Base-by-base conservation (phyloP, 2,113 vertebrate genomes). In the Poeciliopsis occidentalis region DNA sequence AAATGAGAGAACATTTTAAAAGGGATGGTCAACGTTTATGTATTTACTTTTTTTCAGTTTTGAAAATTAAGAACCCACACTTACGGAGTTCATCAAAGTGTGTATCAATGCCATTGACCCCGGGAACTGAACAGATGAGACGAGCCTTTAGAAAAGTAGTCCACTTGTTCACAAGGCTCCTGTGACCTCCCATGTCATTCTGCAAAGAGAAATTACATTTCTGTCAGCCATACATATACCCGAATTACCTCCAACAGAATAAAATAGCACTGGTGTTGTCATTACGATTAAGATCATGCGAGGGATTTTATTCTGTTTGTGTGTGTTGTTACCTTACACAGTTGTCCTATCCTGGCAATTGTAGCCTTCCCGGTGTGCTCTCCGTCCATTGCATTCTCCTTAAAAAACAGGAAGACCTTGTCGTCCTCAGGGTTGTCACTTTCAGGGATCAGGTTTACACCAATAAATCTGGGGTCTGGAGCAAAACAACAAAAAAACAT, bases 381-480 rank as follows among this genome's bases (percentile, higher is more conserved):
- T 57, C 97, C 97, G 64, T 99, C 98, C 92, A 99, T 98, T 17
- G 98, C 97, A 41, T 95, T 99, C 94, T 99, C 98, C 75, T 97
- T 96, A 91, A 99, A 99, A 92, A 99, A 99, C 91, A 99, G 96
- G 90, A 98, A 99, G 72, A 99, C 95, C 94, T 99, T 99, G 87
- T 99, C 97, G 76, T 99, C 98, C 85, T 99, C 98, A 19, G 97
- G 97, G 84, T 99, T 98, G 94, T 99, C 98, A 0, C 97, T 99
- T 81, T 99, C 98, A 13, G 98, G 97, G 82, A 99, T 97, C 88
- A 99, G 90, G 89, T 97, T 94, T 8, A 95, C 96, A 69, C 96
- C 90, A 57, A 99, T 78, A 81, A 99, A 99, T 79, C 96, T 95
- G 62, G 98, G 98, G 92, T 99, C 98, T 99, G 80, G 62, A 17